These are phyloP conservation scores for Penaeus vannamei DNA, from an alignment of 1,140 invertebrate species.

Conservation along the genomic window DNA sequence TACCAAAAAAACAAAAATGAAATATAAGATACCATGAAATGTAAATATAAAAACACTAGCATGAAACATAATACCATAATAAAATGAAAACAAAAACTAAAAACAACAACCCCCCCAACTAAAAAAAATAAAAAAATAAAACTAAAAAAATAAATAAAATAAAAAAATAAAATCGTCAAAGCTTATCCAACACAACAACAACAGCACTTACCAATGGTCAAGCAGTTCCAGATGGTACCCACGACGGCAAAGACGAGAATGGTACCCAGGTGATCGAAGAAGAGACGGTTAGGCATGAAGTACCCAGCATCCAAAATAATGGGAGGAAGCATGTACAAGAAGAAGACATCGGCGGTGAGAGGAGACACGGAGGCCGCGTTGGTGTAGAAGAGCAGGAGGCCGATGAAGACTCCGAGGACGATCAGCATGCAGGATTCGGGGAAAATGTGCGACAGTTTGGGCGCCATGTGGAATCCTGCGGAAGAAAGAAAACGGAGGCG, in stretches of 20 bases:
- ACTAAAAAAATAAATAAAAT: too few relatives aligned
- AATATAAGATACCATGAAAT: too few relatives aligned
- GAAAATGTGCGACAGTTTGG: constrained; percentile 89
- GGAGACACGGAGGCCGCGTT: constrained; percentile 87
- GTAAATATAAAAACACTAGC: too few relatives aligned
- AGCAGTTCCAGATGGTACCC: constrained; percentile 96
- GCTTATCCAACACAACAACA: background rate
- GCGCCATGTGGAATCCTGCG: constrained; percentile 94
- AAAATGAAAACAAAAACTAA: too few relatives aligned
- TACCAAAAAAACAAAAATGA: too few relatives aligned
- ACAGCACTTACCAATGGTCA: constrained; percentile 86
- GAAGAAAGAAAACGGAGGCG: constrained; percentile 9
- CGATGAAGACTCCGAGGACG: constrained; percentile 93
- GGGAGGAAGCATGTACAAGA: constrained; percentile 95
- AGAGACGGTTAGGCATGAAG: constrained; percentile 96
- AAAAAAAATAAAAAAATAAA: too few relatives aligned
- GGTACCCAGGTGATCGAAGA: constrained; percentile 97
- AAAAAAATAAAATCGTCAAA: background rate
- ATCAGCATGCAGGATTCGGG: constrained; percentile 98
- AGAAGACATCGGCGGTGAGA: constrained; percentile 94
- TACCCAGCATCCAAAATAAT: constrained; percentile 98
- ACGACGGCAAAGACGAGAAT: constrained; percentile 96
- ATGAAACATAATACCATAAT: too few relatives aligned
- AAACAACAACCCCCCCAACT: too few relatives aligned
- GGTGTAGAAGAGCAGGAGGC: constrained; percentile 84